Evolutionary conservation across 2,113 vertebrate genomes (phyloP).

Genomic region (Gobiocypris rarus): DNA sequence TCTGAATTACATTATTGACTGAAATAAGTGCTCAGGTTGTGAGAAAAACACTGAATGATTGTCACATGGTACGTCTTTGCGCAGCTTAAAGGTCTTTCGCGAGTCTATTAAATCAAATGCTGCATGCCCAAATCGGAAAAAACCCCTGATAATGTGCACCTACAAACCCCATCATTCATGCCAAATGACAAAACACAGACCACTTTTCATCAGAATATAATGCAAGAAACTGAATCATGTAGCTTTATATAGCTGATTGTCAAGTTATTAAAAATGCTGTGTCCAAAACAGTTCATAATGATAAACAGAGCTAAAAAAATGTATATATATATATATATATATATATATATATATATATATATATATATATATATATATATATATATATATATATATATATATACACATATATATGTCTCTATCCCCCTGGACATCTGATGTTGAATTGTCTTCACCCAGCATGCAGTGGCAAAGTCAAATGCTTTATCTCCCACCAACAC

Average conservation of each 20-base stretch:
- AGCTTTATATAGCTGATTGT: background rate
- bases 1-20: slow-evolving; percentile 4
- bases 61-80: background rate
- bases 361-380: too few relatives aligned
- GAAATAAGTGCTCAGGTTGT: background rate
- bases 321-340: too few relatives aligned
- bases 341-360: too few relatives aligned
- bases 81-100: background rate
- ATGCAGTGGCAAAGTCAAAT: slow-evolving; percentile 34
- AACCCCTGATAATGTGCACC: background rate
- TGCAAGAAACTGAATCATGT: background rate
- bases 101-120: background rate
- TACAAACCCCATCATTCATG: background rate
- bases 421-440: slow-evolving; percentile 33
- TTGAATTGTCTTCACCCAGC: slow-evolving; percentile 40
- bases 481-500: slow-evolving; percentile 5
- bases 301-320: too few relatives aligned
- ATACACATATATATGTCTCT: too few relatives aligned
- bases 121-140: background rate
- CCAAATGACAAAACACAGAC: background rate
- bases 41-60: background rate
- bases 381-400: too few relatives aligned
- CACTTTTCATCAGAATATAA: background rate
- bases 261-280: too few relatives aligned
- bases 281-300: too few relatives aligned